These are phyloP conservation scores for Peromyscus maniculatus DNA, from an alignment of 2,113 vertebrate species.

Conservation along the genomic window DNA sequence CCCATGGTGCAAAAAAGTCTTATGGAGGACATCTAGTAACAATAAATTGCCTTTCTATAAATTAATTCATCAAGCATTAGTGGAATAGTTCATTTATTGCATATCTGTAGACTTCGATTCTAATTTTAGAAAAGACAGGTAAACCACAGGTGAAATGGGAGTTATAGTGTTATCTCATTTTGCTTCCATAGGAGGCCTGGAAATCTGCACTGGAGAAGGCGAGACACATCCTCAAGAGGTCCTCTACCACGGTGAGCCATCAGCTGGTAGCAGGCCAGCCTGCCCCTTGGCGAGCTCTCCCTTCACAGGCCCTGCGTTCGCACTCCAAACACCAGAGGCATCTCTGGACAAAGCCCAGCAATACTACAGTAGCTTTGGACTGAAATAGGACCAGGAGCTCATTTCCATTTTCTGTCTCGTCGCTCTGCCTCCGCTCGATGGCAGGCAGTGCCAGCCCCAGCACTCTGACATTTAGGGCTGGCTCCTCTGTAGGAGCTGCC, in stretches of 20 bases:
- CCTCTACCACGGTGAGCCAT: slow-evolving; percentile 60
- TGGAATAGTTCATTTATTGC: not conserved
- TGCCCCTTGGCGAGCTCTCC: not conserved
- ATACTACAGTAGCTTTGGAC: accelerated
- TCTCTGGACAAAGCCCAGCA: not conserved
- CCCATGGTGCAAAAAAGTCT: not conserved
- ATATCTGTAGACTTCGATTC: not conserved
- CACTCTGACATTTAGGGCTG: not conserved
- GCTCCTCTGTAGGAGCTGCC: too few species aligned
- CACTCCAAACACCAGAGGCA: not conserved
- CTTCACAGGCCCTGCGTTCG: too few species aligned
- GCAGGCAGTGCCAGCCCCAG: not conserved
- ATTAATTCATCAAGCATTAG: slow-evolving; percentile 1
- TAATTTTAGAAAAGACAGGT: not conserved
- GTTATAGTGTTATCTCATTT: not conserved
- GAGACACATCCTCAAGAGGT: slow-evolving; percentile 50
- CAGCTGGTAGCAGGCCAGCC: accelerated
- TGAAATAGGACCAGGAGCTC: not conserved
- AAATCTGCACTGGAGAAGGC: slow-evolving; percentile 59
- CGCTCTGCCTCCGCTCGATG: not conserved
- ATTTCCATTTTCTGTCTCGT: not conserved
- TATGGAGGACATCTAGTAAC: not conserved
- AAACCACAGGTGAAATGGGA: not conserved
- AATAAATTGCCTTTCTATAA: slow-evolving; percentile 18
- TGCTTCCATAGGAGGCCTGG: slow-evolving; percentile 58